Conservation (phyloP, 1,140 invertebrate genomes). For the Andrena cerasifolii region DNA sequence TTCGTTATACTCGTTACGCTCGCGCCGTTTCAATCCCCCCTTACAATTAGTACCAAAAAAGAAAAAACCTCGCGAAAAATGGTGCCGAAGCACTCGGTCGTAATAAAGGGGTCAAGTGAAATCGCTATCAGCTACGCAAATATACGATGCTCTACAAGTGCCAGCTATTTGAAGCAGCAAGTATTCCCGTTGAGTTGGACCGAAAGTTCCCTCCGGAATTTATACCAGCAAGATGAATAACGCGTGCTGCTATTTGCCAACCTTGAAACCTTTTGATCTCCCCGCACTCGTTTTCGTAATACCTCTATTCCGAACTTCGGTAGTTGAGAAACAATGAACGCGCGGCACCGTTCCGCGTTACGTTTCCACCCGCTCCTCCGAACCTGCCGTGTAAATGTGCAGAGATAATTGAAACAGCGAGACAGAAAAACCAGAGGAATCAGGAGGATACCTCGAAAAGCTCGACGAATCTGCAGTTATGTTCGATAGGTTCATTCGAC, state of each 20-base stretch:
- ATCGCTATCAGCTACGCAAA: background rate
- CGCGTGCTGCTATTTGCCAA: background rate
- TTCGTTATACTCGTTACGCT: too few species aligned
- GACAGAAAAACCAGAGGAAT: background rate
- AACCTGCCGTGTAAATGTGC: too few species aligned
- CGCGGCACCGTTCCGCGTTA: background rate
- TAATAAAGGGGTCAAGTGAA: background rate
- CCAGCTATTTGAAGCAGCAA: background rate
- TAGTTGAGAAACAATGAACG: background rate
- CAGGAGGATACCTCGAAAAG: too few species aligned
- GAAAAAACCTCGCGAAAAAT: too few species aligned
- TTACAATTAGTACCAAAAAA: too few species aligned
- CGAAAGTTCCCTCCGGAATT: constrained; percentile 8
- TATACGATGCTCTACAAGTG: background rate
- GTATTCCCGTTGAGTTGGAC: background rate
- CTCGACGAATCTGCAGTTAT: too few species aligned
- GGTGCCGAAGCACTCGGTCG: background rate
- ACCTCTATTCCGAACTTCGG: background rate
- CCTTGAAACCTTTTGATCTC: background rate
- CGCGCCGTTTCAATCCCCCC: too few species aligned
- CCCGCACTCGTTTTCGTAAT: background rate
- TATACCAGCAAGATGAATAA: background rate
- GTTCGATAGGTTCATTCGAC: too few species aligned
- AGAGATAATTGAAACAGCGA: constrained; percentile 10
- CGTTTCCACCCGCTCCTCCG: too few species aligned